phyloP scores from a whole-genome alignment of 2,113 vertebrate genomes.

The Arizona elegans region DNA sequence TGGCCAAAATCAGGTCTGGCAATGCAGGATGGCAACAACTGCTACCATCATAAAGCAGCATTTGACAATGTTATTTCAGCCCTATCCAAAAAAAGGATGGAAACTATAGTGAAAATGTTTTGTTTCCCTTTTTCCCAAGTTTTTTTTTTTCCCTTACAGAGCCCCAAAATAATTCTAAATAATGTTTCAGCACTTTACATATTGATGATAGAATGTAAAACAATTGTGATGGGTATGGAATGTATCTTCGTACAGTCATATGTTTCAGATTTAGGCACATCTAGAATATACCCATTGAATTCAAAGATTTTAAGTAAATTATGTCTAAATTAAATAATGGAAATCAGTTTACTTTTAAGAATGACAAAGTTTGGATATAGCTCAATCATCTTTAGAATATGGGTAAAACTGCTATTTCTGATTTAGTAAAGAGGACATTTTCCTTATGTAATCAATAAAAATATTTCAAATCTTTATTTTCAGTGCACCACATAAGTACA shows the following conservation, averaged over 20 bases:
- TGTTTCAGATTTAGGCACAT: neutral
- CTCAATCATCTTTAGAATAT: neutral
- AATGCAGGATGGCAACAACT: neutral
- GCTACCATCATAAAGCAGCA: too few species aligned
- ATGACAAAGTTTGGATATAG: neutral
- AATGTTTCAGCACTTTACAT: neutral
- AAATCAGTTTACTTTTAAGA: neutral
- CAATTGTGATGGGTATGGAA: neutral
- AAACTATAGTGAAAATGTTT: neutral
- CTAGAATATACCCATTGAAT: neutral
- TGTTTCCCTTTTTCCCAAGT: neutral
- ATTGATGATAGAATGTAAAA: neutral
- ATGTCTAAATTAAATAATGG: neutral
- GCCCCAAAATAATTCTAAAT: neutral
- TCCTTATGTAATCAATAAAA: neutral
- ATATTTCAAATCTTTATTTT: too few species aligned
- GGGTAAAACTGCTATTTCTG: neutral
- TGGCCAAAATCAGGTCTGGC: neutral
- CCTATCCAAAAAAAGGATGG: neutral
- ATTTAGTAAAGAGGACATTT: neutral
- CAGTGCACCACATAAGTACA: too few species aligned
- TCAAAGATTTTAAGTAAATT: neutral
- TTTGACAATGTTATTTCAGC: neutral
- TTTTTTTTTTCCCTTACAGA: neutral
- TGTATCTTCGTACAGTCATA: neutral